Evolutionary conservation across 2,797 vertebrate species (phyloP).

Genomic region (Microctenopoma lineatum): DNA sequence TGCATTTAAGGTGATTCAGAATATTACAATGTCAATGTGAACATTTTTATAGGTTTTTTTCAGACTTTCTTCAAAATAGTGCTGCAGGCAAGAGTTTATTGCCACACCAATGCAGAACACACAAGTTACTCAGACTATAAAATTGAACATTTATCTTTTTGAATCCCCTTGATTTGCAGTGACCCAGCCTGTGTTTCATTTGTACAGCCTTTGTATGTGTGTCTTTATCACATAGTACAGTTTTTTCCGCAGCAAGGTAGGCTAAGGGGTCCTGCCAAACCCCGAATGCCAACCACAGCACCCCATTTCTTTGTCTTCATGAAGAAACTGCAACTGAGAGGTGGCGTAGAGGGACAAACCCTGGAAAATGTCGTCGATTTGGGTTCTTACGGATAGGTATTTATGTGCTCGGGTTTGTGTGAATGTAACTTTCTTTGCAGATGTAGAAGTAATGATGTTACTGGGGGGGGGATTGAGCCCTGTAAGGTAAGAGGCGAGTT

Average conservation of each 20-base stretch:
- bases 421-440: conserved; percentile 93
- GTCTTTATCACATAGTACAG: conserved; percentile 99
- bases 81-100: conserved; percentile 10
- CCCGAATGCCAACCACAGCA: conserved; percentile 94
- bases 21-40: not conserved
- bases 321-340: conserved; percentile 97
- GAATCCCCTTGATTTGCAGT: conserved; percentile 91
- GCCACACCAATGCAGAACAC: not conserved
- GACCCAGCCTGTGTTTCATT: conserved; percentile 90
- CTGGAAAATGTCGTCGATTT: conserved; percentile 98
- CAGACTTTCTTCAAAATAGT: conserved; percentile 20
- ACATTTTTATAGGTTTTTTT: conserved; percentile 2
- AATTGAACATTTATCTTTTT: conserved; percentile 34
- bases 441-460: conserved; percentile 83
- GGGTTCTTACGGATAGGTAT: conserved; percentile 99
- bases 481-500: conserved; percentile 93
- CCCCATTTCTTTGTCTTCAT: conserved; percentile 95
- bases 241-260: conserved; percentile 98
- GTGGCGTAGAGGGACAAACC: conserved; percentile 98
- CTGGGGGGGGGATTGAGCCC: conserved; percentile 84
- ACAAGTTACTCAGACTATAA: not conserved
- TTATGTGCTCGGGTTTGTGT: conserved; percentile 99
- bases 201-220: conserved; percentile 93
- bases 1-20: conserved; percentile 88
- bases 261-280: conserved; percentile 97